Conservation (phyloP, 2,113 vertebrate species). For the Micronycteris hirsuta region DNA sequence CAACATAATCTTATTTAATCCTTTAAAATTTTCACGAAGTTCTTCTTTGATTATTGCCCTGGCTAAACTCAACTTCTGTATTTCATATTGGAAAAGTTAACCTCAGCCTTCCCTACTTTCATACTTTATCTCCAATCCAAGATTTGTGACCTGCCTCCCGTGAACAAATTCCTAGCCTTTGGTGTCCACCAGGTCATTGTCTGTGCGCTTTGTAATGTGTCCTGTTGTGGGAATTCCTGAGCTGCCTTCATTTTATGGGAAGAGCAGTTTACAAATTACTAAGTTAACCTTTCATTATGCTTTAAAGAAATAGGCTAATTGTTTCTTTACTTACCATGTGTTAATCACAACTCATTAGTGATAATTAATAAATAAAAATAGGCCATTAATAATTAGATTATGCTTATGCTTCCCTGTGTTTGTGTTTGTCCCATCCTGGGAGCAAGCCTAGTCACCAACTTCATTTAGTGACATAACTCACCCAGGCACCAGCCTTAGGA, state of each 20-base stretch:
- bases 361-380: slow-evolving; percentile 23
- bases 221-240: neutral
- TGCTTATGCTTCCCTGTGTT: neutral
- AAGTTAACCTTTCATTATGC: neutral
- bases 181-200: neutral
- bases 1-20: neutral
- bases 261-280: slow-evolving; percentile 33
- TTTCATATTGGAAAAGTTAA: slow-evolving; percentile 9
- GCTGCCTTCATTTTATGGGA: neutral
- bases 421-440: neutral
- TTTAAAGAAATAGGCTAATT: slow-evolving; percentile 28
- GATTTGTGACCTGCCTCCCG: neutral
- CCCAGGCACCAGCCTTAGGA: neutral
- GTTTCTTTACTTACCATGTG: neutral
- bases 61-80: neutral
- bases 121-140: neutral
- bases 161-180: neutral
- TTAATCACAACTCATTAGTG: neutral
- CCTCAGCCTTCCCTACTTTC: neutral
- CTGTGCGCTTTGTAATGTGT: neutral
- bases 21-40: neutral
- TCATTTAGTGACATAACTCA: neutral
- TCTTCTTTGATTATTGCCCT: neutral
- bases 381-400: neutral
- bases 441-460: neutral